phyloP scores from a whole-genome alignment of 2,888 invertebrate genomes.

The Rotaria sp. region DNA sequence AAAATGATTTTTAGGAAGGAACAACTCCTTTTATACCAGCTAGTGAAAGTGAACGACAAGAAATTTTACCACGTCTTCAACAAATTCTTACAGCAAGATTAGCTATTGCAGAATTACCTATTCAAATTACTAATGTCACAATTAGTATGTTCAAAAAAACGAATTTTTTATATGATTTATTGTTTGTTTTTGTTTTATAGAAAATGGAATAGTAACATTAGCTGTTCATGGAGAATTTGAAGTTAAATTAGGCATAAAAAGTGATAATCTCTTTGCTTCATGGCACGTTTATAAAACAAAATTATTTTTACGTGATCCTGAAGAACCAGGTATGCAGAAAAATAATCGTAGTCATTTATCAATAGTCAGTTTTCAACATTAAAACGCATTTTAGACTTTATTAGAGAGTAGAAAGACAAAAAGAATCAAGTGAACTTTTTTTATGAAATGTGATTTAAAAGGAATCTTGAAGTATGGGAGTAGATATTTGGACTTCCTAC shows the following conservation, averaged over 20 bases:
- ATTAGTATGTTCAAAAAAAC: conserved; percentile 55
- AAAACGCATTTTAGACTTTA: too few relatives aligned
- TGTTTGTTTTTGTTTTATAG: conserved; percentile 61
- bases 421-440: too few relatives aligned
- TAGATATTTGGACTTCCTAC: too few relatives aligned
- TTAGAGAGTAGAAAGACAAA: too few relatives aligned
- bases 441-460: too few relatives aligned
- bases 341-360: too few relatives aligned
- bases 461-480: too few relatives aligned
- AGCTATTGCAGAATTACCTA: conserved; percentile 79
- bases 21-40: conserved; percentile 15
- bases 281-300: conserved; percentile 92
- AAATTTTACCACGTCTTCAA: conserved; percentile 71
- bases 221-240: conserved; percentile 89
- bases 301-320: conserved; percentile 88
- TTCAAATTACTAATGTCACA: conserved; percentile 80
- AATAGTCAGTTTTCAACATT: too few relatives aligned
- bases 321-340: conserved; percentile 58
- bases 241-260: conserved; percentile 87
- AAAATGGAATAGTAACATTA: conserved; percentile 86
- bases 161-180: not conserved
- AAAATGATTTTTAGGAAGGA: not conserved
- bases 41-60: conserved; percentile 72
- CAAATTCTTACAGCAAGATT: conserved; percentile 87
- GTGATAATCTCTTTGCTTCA: conserved; percentile 81